Evolutionary conservation across 2,888 invertebrate species (phyloP), one percentile per base, ranked within the genome.

Genomic region (Plagodis pulveraria): DNA sequence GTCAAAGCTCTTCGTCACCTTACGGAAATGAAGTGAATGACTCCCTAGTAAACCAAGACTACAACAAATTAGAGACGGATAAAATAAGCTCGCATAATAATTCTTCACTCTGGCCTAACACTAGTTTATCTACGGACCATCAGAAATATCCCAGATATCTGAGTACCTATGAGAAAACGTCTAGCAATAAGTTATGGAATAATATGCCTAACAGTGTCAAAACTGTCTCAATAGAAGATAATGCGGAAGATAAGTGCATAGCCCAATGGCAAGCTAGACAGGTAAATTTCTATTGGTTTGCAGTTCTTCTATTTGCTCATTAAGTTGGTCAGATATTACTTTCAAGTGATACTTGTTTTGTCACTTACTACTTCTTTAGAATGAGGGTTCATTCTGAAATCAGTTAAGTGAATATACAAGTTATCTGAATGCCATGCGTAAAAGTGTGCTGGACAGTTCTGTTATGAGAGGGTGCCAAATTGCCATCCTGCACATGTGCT

Each of bases 211-310:
- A 36, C 38, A 56, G n/a, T 43, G 34, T 36, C 5, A 53, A 47
- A 50, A 46, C 82, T 32, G 70, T 77, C 63, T 79, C 86, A 10
- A 75, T 80, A 77, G 76, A 80, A n/a, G 10, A 56, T 34, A 58
- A 34, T 42, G 50, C 72, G 62, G 91, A 91, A 73, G 91, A 93
- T 53, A 85, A 84, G 47, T 89, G 87, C 55, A 89, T 93, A 74
- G 84, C 85, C 41, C 73, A 84, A 73, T 96, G 96, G 96, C 96
- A 96, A 79, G 93, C 93, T 1, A 92, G 93, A 81, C 96, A 96
- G 89, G 91, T 94, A 77, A 70, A 52, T 45, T 38, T 12, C 33
- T 43, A 22, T 10, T 40, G 40, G 0, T 40, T 2, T 22, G 22
- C 22, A 22, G 22, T 22, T 22, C 22, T 4, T 22, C 22, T 22